Percentiles rank a stretch among this genome's conserved stretches.
Evolutionary conservation across 2,888 invertebrate genomes (phyloP).

Genomic region (Asteroscopus sphinx): DNA sequence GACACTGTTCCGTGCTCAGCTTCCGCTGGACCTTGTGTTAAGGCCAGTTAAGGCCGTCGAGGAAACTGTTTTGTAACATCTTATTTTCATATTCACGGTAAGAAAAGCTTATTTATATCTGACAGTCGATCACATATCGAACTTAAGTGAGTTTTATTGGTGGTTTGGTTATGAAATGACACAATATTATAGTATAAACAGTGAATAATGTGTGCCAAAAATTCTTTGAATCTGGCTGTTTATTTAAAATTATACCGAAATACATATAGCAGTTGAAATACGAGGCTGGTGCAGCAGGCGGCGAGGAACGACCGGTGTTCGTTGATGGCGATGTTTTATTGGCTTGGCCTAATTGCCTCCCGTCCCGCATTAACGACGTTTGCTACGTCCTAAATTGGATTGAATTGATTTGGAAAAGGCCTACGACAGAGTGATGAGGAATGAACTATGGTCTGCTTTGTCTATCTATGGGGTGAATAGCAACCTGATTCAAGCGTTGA

Average conservation of each 20-base stretch:
- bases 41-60: slow-evolving; percentile 20
- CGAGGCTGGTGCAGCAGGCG: slow-evolving; percentile 53
- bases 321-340: slow-evolving; percentile 81
- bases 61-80: slow-evolving; percentile 10
- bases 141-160: neutral
- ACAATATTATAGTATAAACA: too few species aligned
- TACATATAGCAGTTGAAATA: slow-evolving; percentile 24
- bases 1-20: slow-evolving; percentile 47
- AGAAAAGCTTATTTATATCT: slow-evolving; percentile 11
- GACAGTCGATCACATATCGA: too few species aligned
- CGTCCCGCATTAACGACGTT: slow-evolving; percentile 78
- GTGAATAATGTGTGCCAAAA: too few species aligned
- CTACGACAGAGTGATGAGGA: too few species aligned
- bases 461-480: too few species aligned
- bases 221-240: too few species aligned
- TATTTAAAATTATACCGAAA: slow-evolving; percentile 6
- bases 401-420: too few species aligned
- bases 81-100: slow-evolving; percentile 19
- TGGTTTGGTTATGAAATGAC: too few species aligned
- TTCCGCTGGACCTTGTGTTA: slow-evolving; percentile 44
- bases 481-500: too few species aligned
- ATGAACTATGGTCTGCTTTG: too few species aligned
- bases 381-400: slow-evolving; percentile 77
- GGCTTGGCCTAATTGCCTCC: slow-evolving; percentile 83
- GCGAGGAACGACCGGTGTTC: slow-evolving; percentile 73